phyloP scores from a whole-genome alignment of 2,113 vertebrate species.

The Osmerus eperlanus region DNA sequence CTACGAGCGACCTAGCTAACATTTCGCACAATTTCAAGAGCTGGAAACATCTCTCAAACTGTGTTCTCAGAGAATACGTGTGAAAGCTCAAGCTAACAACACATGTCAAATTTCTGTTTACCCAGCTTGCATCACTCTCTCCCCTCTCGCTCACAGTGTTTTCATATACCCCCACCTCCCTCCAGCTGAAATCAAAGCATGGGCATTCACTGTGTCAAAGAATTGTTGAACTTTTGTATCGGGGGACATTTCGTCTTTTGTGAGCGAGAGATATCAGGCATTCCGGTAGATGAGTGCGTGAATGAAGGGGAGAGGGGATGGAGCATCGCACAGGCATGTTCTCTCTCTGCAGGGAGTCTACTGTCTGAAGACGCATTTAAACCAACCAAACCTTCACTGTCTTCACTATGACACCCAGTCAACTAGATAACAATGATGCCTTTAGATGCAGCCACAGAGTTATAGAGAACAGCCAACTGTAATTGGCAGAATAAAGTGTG shows the following conservation, averaged over 20 bases:
- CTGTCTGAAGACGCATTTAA: neutral
- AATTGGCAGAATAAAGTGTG: constrained; percentile 50
- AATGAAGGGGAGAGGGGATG: constrained; percentile 13
- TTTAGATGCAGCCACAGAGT: constrained; percentile 24
- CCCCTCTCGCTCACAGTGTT: neutral
- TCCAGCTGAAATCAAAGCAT: constrained; percentile 23
- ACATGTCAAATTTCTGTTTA: constrained; percentile 47
- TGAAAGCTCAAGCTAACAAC: constrained; percentile 34
- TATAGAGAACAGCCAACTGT: constrained; percentile 37
- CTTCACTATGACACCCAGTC: constrained; percentile 31
- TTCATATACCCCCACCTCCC: constrained; percentile 35
- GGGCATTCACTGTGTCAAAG: constrained; percentile 18
- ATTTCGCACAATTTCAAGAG: constrained; percentile 33
- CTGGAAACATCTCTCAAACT: constrained; percentile 39
- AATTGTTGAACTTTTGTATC: constrained; percentile 24
- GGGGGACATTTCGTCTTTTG: neutral
- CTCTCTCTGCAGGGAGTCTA: neutral
- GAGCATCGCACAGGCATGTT: neutral
- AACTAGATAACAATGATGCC: constrained; percentile 41
- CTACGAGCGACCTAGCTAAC: constrained; percentile 28
- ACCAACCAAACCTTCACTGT: neutral
- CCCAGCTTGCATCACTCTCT: constrained; percentile 22
- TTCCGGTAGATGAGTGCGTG: neutral
- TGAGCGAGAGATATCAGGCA: constrained; percentile 44
- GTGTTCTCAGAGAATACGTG: constrained; percentile 31